A percentile compares a stretch with the other conserved stretches of the same genome.
These are phyloP conservation scores for Drosophila melanogaster DNA, from an alignment of 1,140 invertebrate species.

Conservation along the genomic window Release_6_plus_ISO1_MT NT_033777.3:16026501-16027000, in stretches of 20 bases:
- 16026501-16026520: slow-evolving; percentile 34
- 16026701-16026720: slow-evolving; percentile 57
- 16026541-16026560: slow-evolving; percentile 59
- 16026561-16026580: slow-evolving; percentile 48
- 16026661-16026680: slow-evolving; percentile 72
- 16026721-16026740: slow-evolving; percentile 62
- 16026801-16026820: slow-evolving; percentile 7
- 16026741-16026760: slow-evolving; percentile 64
- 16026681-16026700: slow-evolving; percentile 47
- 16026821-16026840: slow-evolving; percentile 30
- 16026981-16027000: no score
- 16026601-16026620: slow-evolving; percentile 29
- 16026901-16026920: no score
- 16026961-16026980: no score
- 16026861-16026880: background rate
- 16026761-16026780: slow-evolving; percentile 37
- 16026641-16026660: slow-evolving; percentile 65
- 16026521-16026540: slow-evolving; percentile 37
- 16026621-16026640: slow-evolving; percentile 61
- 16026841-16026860: slow-evolving; percentile 26
- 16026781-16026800: background rate
- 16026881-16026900: background rate
- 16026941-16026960: no score
- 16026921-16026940: no score
- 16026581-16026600: slow-evolving; percentile 57